phyloP scores from a whole-genome alignment of 2,888 invertebrate species.

The Smittia sp. region DNA sequence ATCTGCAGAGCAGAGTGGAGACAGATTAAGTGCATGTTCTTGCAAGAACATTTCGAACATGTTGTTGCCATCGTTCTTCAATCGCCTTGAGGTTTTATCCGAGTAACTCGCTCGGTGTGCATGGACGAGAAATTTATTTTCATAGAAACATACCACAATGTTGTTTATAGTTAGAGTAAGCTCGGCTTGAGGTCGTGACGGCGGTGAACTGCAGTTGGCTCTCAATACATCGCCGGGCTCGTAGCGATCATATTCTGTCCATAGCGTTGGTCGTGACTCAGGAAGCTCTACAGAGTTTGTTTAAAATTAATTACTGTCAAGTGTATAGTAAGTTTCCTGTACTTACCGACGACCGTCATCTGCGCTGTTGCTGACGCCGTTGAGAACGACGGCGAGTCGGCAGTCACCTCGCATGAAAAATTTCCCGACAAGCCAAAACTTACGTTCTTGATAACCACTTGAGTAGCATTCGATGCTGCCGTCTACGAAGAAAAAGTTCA shows the following conservation, averaged over 20 bases:
- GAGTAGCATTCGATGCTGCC: slow-evolving; percentile 69
- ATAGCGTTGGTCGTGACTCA: slow-evolving; percentile 64
- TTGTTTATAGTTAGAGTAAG: slow-evolving; percentile 76
- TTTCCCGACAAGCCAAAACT: slow-evolving; percentile 70
- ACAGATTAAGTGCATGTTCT: too few relatives aligned
- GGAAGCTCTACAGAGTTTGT: slow-evolving; percentile 62
- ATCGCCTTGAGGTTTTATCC: too few relatives aligned
- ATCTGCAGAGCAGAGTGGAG: too few relatives aligned
- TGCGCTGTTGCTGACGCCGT: slow-evolving; percentile 64
- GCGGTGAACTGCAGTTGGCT: slow-evolving; percentile 77
- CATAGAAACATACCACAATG: slow-evolving; percentile 64
- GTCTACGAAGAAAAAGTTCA: slow-evolving; percentile 57
- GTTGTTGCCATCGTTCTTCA: background rate
- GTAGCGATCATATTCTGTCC: slow-evolving; percentile 71
- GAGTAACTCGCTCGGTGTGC: too few relatives aligned
- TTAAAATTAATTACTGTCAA: background rate
- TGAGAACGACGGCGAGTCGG: slow-evolving; percentile 68
- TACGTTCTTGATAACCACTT: slow-evolving; percentile 68
- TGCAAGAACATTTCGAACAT: too few relatives aligned
- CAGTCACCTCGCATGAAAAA: slow-evolving; percentile 77
- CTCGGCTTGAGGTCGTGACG: slow-evolving; percentile 70
- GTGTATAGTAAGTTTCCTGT: background rate
- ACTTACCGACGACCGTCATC: slow-evolving; percentile 75
- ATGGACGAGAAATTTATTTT: slow-evolving; percentile 4
- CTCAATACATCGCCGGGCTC: slow-evolving; percentile 70